Conservation (phyloP, 2,113 vertebrate species). For the Herpetotheres cachinnans region DNA sequence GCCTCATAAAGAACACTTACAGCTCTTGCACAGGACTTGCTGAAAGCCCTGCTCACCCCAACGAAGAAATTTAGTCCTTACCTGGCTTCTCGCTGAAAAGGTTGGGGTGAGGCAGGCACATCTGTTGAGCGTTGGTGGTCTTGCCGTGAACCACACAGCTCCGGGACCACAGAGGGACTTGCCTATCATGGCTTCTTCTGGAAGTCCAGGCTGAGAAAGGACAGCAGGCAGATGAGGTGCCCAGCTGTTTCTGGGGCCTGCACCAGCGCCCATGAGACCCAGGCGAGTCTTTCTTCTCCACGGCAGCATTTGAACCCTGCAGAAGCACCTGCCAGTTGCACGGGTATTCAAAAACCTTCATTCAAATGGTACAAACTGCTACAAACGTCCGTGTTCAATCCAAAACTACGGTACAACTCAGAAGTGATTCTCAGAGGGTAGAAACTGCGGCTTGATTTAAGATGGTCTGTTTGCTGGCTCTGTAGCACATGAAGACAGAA, state of each 20-base stretch:
- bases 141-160: not conserved
- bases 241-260: not conserved
- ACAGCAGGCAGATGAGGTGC: not conserved
- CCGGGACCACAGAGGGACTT: rapidly evolving
- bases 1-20: not conserved
- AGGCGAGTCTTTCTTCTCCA: not conserved
- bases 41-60: not conserved
- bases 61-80: not conserved
- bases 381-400: not conserved
- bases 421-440: not conserved
- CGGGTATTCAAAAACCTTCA: not conserved
- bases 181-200: not conserved
- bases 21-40: not conserved
- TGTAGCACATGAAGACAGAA: not conserved
- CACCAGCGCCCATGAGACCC: not conserved
- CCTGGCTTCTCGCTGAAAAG: not conserved
- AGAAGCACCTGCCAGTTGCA: not conserved
- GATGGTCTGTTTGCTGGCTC: not conserved
- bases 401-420: not conserved
- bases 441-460: not conserved
- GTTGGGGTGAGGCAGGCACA: not conserved
- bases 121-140: not conserved
- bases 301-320: not conserved
- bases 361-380: not conserved
- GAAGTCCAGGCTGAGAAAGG: not conserved